Evolutionary conservation across 2,113 vertebrate genomes (phyloP), one percentile per base, ranked within the genome.

Genomic region (Anoplopoma fimbria): DNA sequence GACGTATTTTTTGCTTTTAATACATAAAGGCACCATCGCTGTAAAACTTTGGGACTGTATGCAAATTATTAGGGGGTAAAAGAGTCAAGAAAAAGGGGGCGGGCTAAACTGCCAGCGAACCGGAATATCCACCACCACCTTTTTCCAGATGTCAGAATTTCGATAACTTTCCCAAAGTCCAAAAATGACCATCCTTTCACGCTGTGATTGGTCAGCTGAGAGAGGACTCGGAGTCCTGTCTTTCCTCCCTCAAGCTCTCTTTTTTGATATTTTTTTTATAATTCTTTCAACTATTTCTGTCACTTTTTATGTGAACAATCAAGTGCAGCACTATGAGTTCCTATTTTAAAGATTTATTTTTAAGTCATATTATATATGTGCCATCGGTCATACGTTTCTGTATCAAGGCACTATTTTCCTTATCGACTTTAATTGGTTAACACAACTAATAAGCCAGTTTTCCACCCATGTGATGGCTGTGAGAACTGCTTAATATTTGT

Each of bases 21-120:
- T 47, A 45, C 7, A 42, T 45, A n/a, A 63, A 5, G 12, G 31
- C 40, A 10, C 23, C 19, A 2, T 55, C 0, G 15, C 12, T 79
- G 38, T 47, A 42, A 55, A 62, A 73, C n/a, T 45, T 29, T 2
- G 19, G 62, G 74, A 74, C 53, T 86, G 73, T 62, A 62, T 51
- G 61, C 60, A 64, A 73, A 69, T 40, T 1, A 49, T 38, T 25
- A 1, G 21, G 4, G 14, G 29, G 25, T 17, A 19, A 15, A 65
- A 14, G 62, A 40, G 4, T 61, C 17, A 17, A 60, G 19, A 36
- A 36, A n/a, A 36, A 63, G 1, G 3, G 3, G 1, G 31, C 2
- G 42, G 13, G 8, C 29, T 19, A 31, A 23, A 17, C 5, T 49
- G 25, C 17, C n/a, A n/a, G n/a, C n/a, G n/a, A n/a, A n/a, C n/a